Evolutionary conservation across 2,113 vertebrate species (phyloP).

Genomic region (Eubucco bourcierii): DNA sequence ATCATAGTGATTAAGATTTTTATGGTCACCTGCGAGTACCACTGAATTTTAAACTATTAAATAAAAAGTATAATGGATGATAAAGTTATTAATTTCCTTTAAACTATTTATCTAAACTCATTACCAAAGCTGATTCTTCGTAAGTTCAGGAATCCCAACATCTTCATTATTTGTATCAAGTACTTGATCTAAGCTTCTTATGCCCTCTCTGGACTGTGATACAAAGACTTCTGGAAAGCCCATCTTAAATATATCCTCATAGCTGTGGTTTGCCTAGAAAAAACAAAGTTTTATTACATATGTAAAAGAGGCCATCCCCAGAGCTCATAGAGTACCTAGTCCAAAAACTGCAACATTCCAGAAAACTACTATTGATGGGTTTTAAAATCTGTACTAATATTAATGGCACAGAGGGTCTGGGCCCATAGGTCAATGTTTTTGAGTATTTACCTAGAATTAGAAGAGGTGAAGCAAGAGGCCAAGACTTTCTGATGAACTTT

Average conservation of each 20-base stretch:
- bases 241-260: slow-evolving; percentile 60
- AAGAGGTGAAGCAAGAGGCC: neutral
- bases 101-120: neutral
- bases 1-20: neutral
- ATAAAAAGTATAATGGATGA: neutral
- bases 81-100: neutral
- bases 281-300: neutral
- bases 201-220: slow-evolving; percentile 20
- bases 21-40: neutral
- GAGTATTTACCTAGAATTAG: neutral
- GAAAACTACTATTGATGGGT: neutral
- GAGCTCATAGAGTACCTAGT: neutral
- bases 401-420: neutral
- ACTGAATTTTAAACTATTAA: neutral
- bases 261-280: slow-evolving; percentile 56
- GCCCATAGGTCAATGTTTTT: neutral
- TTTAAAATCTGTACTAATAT: neutral
- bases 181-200: slow-evolving; percentile 52
- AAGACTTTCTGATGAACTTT: neutral
- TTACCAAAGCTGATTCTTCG: slow-evolving; percentile 62
- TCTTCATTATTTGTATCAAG: slow-evolving; percentile 45
- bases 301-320: neutral
- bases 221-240: slow-evolving; percentile 68
- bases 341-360: neutral
- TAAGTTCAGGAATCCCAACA: neutral